Base-by-base conservation (phyloP, 2,888 invertebrate species). In the Chromoteleia sp. region DNA sequence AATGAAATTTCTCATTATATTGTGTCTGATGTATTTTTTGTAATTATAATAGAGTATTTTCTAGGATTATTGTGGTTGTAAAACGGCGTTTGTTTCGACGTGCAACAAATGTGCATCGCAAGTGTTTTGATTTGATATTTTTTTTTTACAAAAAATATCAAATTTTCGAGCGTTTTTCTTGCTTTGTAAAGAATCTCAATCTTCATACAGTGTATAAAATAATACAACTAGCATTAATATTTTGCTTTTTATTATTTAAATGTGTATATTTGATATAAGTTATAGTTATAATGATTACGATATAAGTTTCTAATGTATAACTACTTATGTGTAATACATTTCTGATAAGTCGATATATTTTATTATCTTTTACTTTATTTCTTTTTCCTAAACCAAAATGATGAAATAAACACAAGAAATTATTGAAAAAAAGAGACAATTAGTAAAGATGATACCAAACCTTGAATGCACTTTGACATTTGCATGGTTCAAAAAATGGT, bases 221-320 rank as follows among this genome's bases (percentile, higher is more conserved):
- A 29, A 33, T 33, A 8, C 7, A 33, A 33, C 1, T 8, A 10
- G 33, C 33, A 8, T 33, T 33, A 7, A 33, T 33, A 33, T 8
- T 33, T 33, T 33, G 33, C 8, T 7, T 54, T 33, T 14, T 52
- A 14, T 30, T 54, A 54, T 54, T 54, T 54, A 54, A 54, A 29
- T 54, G 33, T 33, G 54, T 33, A 33, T 54, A 54, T 54, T 54
- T 30, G n/a, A 54, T 30, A 33, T 33, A 54, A 30, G 33, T 54
- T 54, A 30, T 29, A 54, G 6, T n/a, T 29, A 14, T 29, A 2
- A 33, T 8, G 33, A 33, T 33, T 33, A 33, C 7, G 2, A 1
- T 33, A 10, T 33, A 33, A 33, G 33, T 33, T 33, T 33, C 7
- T 33, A 8, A 33, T 33, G 10, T 48, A 30, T 52, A 30, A 30